Evolutionary conservation across 2,113 vertebrate species (phyloP), one percentile per base, ranked within the genome.

Genomic region (Penelope pileata): DNA sequence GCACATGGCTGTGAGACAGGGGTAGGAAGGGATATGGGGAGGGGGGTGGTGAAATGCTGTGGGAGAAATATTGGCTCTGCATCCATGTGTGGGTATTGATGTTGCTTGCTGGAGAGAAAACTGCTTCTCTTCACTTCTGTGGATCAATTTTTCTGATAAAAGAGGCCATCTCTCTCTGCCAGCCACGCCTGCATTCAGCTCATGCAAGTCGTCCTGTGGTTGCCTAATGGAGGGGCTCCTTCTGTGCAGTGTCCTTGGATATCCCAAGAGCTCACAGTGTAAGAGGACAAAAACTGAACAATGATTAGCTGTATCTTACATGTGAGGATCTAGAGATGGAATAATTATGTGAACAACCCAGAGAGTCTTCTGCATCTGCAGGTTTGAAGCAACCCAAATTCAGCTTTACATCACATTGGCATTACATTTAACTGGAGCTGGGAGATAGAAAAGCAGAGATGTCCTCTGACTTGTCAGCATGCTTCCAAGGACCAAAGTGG

Each of bases 71-170:
- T 56, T n/a, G 9, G 27, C 68, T 70, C 83, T 83, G 64, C 36
- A 91, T 81, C 64, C 36, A 43, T 81, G n/a, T 27, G 32, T 23
- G 38, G 45, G 64, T 63, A 59, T 81, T 78, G 83, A 77, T 83
- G 60, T 29, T 83, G 38, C 60, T 75, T 64, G 72, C 69, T 59
- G 42, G 91, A 81, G 64, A 81, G 42, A 88, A 92, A 84, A 50
- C 64, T 4, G 64, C 56, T 94, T 47, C 56, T 78, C 64, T 63
- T 6, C 22, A 69, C 60, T 96, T 74, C 38, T 78, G 81, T 45
- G 43, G 74, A 94, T 84, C 86, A 67, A 47, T 92, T 91, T 94
- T 67, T 50, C 93, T 82, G 87, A 84, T 81, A 84, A 84, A 92
- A 89, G 80, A 95, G 63, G 60, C 56, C 64, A 82, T 78, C 64